Conservation (phyloP, 2,113 vertebrate genomes). For the Halcyon malimbica region DNA sequence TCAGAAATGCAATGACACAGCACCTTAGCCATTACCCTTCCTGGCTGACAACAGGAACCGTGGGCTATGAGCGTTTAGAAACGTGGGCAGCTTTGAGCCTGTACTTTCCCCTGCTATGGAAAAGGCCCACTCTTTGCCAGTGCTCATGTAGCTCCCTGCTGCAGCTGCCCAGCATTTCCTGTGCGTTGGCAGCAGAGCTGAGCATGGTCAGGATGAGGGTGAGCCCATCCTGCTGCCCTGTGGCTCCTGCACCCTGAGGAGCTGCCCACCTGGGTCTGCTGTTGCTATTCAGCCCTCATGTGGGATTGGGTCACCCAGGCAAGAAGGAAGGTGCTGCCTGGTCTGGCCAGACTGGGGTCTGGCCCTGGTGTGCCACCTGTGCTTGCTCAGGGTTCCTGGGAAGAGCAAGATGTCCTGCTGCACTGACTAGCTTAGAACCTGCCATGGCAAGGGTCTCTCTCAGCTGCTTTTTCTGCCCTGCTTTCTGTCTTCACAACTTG, state of each 20-base stretch:
- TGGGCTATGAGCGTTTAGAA: not conserved
- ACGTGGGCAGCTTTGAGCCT: not conserved
- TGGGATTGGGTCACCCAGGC: not conserved
- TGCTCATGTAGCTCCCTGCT: accelerated
- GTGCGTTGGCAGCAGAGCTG: not conserved
- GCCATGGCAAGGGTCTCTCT: not conserved
- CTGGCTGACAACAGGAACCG: not conserved
- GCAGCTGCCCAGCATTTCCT: not conserved
- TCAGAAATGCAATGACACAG: not conserved
- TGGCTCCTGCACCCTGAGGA: not conserved
- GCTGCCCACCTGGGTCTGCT: not conserved
- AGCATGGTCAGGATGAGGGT: accelerated
- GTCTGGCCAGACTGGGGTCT: not conserved
- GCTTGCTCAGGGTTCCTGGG: not conserved
- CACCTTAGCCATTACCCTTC: not conserved
- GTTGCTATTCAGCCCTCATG: not conserved
- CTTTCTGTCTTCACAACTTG: not conserved
- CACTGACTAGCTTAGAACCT: not conserved
- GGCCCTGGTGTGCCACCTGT: not conserved
- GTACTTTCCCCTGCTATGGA: not conserved
- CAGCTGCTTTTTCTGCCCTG: not conserved
- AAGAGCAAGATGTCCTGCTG: not conserved
- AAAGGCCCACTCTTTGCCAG: not conserved
- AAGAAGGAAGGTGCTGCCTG: not conserved
- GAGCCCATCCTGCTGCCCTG: not conserved